Evolutionary conservation across 2,797 vertebrate genomes (phyloP).

Genomic region (Psittacula derbiana): DNA sequence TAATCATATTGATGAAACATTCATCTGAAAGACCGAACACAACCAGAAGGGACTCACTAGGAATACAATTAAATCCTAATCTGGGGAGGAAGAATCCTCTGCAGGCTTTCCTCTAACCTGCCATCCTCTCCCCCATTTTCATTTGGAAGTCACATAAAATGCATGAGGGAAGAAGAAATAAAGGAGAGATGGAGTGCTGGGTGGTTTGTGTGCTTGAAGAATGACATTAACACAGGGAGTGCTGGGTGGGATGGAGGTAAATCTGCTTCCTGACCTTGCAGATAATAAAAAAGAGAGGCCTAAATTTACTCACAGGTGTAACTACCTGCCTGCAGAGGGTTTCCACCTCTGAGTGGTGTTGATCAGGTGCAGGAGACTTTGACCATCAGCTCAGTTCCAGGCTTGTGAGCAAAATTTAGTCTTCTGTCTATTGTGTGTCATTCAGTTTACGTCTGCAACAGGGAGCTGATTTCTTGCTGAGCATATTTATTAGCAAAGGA

Average conservation of each 20-base stretch:
- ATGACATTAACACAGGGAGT: not conserved
- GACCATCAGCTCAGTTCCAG: not conserved
- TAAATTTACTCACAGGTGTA: not conserved
- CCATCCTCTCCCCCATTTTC: not conserved
- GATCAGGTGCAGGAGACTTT: not conserved
- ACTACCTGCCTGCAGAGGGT: not conserved
- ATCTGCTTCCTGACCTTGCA: not conserved
- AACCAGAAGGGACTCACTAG: slow-evolving; percentile 66
- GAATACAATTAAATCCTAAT: slow-evolving; percentile 73
- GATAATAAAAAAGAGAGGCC: not conserved
- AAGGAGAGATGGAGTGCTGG: not conserved
- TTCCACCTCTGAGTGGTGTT: not conserved
- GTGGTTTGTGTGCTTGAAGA: not conserved
- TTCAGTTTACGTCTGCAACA: not conserved
- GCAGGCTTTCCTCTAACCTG: not conserved
- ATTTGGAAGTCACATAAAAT: not conserved
- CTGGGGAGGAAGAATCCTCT: slow-evolving; percentile 29
- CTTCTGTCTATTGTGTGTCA: not conserved
- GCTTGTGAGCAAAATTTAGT: not conserved
- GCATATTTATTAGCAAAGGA: not conserved
- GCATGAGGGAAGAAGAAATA: not conserved
- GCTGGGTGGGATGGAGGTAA: not conserved
- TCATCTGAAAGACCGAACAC: slow-evolving; percentile 59
- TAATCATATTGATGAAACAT: slow-evolving; percentile 76
- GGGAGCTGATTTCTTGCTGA: not conserved